Evolutionary conservation across 2,113 vertebrate species (phyloP), one percentile per base, ranked within the genome.

Genomic region (Psilopsiagon aurifrons): DNA sequence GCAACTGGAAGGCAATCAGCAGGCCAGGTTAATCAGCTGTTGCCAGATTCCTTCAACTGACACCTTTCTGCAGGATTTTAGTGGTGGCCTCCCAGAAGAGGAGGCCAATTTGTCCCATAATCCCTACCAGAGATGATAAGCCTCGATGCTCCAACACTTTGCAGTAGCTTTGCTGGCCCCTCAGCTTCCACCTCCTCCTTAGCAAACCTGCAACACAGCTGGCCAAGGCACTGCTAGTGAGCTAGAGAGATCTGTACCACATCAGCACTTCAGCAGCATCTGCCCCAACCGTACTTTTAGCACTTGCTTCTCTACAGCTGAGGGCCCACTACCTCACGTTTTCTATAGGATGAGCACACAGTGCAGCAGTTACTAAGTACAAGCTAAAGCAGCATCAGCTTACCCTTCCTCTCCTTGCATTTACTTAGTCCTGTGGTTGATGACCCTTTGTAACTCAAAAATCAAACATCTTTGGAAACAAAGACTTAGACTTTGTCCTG

Each of bases 401-500:
- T 0, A 0, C 43, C 59, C 43, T 47, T 49, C 37, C 23, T 46
- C 39, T 73, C 76, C 76, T n/a, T 14, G 24, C 59, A 23, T 19
- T n/a, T 69, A 11, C 9, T 76, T 80, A 22, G 7, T 27, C n/a
- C 67, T 80, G 49, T 35, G 83, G 64, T 29, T 39, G 75, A 71
- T 27, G 35, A 70, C 4, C 52, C 66, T 73, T 59, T 1, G 2
- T 67, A 64, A 54, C 57, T 51, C 20, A 4, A 43, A 67, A 76
- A 68, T 23, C 1, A 49, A 94, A 52, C n/a, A 25, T 13, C 81
- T 63, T 70, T 23, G 52, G 84, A 87, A 96, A 94, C 63, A 91
- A 73, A 76, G 66, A 4, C 54, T 63, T 41, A 10, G 69, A 1
- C 29, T 87, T 44, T 67, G 49, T 63, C 92, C 75, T 70, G 78